These are phyloP conservation scores for Phyllopteryx taeniolatus DNA, from an alignment of 2,113 vertebrate genomes.

Conservation along the genomic window DNA sequence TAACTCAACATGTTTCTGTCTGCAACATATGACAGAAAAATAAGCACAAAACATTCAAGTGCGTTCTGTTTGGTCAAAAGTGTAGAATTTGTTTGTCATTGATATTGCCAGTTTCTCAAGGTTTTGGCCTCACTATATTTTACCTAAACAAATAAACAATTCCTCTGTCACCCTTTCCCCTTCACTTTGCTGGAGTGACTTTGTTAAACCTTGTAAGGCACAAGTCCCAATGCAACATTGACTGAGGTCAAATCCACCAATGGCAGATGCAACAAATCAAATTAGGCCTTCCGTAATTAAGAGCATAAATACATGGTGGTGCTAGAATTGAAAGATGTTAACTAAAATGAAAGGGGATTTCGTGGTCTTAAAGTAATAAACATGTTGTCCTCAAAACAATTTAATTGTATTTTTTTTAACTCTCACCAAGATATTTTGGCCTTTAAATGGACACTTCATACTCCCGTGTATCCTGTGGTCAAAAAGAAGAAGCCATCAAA, in stretches of 20 bases:
- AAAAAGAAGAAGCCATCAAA: constrained; percentile 20
- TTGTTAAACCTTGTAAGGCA: constrained; percentile 69
- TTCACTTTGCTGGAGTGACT: constrained; percentile 24
- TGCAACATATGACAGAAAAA: constrained; percentile 25
- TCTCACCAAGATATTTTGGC: constrained; percentile 33
- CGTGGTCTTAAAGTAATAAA: constrained; percentile 45
- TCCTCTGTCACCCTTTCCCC: constrained; percentile 11
- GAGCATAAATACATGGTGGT: neutral
- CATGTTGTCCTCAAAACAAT: constrained; percentile 38
- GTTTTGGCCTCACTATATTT: constrained; percentile 42
- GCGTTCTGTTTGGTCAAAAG: constrained; percentile 25
- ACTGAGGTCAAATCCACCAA: constrained; percentile 43
- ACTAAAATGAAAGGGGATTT: constrained; percentile 28
- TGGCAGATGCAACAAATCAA: constrained; percentile 44
- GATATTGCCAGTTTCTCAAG: constrained; percentile 40
- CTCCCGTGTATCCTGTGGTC: constrained; percentile 82
- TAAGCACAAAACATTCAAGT: constrained; percentile 44
- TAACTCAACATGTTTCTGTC: constrained; percentile 19
- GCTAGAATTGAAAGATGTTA: neutral
- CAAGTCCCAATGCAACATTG: constrained; percentile 61
- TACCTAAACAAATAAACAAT: constrained; percentile 19
- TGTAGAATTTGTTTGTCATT: constrained; percentile 11
- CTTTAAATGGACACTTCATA: constrained; percentile 89
- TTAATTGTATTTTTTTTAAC: constrained; percentile 23
- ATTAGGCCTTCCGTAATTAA: constrained; percentile 30